Evolutionary conservation across 2,797 vertebrate species (phyloP).

Genomic region (Coendou prehensilis): DNA sequence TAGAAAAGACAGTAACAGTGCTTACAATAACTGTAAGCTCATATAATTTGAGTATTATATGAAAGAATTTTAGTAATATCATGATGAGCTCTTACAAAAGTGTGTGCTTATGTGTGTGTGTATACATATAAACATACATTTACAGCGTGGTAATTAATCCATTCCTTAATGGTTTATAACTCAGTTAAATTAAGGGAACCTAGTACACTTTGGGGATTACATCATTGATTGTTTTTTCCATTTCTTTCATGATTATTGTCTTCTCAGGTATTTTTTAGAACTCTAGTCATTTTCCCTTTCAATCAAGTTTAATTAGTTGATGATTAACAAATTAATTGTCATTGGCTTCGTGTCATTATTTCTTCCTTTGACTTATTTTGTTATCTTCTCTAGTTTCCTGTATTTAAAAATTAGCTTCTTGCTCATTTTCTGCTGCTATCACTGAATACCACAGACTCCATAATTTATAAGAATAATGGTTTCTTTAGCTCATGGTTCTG

Average conservation of each 20-base stretch:
- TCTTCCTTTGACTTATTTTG: background rate
- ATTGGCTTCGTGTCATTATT: background rate
- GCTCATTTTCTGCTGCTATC: background rate
- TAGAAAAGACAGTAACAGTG: background rate
- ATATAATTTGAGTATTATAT: background rate
- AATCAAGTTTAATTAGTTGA: background rate
- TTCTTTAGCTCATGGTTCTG: background rate
- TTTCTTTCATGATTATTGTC: constrained; percentile 27
- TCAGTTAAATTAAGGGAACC: background rate
- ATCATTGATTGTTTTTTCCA: background rate
- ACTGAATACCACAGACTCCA: background rate
- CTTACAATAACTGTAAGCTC: no score
- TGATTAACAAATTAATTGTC: constrained; percentile 24
- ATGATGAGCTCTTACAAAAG: background rate
- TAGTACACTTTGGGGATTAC: background rate
- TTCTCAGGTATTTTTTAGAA: constrained; percentile 17
- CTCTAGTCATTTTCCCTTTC: background rate
- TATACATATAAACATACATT: background rate
- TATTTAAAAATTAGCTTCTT: background rate
- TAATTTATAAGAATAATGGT: background rate
- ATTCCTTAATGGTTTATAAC: background rate
- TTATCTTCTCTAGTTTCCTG: constrained; percentile 5
- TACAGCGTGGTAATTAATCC: background rate
- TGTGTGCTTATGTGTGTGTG: no score
- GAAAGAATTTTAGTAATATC: background rate